A percentile compares a stretch with the other conserved stretches of the same genome.
phyloP scores from a whole-genome alignment of 2,113 vertebrate genomes.

The Triplophysa siluroides region DNA sequence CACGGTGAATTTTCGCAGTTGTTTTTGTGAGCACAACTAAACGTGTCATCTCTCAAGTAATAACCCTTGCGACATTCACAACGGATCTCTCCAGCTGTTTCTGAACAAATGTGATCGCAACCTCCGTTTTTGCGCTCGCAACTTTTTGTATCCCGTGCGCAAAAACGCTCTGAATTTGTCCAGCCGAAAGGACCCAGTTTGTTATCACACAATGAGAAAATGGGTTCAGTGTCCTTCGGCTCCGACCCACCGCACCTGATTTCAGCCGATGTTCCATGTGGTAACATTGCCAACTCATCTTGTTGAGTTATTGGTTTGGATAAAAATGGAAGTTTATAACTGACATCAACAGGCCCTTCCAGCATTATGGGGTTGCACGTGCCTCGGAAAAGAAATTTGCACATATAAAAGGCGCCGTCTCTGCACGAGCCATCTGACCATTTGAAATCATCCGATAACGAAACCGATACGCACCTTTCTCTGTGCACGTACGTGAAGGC shows the following conservation, averaged over 20 bases:
- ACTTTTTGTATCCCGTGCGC: constrained; percentile 37
- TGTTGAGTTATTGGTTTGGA: constrained; percentile 24
- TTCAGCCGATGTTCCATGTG: constrained; percentile 62
- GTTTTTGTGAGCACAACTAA: constrained; percentile 58
- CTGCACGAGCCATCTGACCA: constrained; percentile 66
- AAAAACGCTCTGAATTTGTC: constrained; percentile 64
- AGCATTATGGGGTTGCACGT: constrained; percentile 70
- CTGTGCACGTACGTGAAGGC: constrained; percentile 67
- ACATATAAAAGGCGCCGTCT: constrained; percentile 56
- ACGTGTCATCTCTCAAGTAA: constrained; percentile 57
- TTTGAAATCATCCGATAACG: constrained; percentile 45
- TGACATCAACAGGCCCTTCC: constrained; percentile 55
- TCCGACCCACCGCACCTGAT: constrained; percentile 53
- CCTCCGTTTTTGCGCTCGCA: constrained; percentile 66
- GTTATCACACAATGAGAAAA: not conserved
- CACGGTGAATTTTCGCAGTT: constrained; percentile 61
- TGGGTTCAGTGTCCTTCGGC: not conserved
- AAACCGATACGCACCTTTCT: constrained; percentile 65
- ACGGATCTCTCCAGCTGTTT: not conserved
- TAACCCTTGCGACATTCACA: constrained; percentile 69
- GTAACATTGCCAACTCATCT: constrained; percentile 56
- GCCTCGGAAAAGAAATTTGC: constrained; percentile 70
- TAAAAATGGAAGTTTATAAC: constrained; percentile 67
- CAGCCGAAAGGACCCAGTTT: constrained; percentile 49
- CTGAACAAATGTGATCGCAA: constrained; percentile 66